Evolutionary conservation across 2,797 vertebrate genomes (phyloP).

Genomic region (Dipus sagitta): DNA sequence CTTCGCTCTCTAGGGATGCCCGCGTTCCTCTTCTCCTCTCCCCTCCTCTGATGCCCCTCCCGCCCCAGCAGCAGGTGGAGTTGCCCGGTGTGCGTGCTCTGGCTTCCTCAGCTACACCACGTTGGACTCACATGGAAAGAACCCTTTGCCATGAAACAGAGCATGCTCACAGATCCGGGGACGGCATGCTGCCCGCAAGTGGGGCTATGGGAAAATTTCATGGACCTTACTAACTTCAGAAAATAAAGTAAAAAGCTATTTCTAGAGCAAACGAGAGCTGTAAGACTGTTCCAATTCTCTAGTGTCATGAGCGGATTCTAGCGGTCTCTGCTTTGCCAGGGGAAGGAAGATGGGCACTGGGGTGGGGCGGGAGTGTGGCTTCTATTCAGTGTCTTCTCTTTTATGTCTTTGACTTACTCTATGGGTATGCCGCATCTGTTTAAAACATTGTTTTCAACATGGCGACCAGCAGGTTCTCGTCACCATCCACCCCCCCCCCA

Average conservation of each 20-base stretch:
- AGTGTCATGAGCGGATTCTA: neutral
- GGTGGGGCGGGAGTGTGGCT: neutral
- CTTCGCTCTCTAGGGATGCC: too few species aligned
- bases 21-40: neutral
- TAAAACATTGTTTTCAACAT: neutral
- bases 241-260: neutral
- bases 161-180: neutral
- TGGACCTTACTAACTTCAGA: neutral
- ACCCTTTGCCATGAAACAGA: neutral
- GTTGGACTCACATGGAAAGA: neutral
- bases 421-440: neutral
- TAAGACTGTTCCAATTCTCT: neutral
- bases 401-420: neutral
- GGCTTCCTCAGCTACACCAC: neutral
- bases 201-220: neutral
- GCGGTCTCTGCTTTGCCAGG: too few species aligned
- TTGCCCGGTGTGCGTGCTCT: fast-evolving
- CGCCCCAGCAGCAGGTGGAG: fast-evolving
- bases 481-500: neutral
- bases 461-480: neutral
- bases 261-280: neutral
- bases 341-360: fast-evolving
- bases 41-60: too few species aligned
- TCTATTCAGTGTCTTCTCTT: neutral
- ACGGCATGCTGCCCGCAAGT: neutral